A percentile compares a stretch with the other conserved stretches of the same genome.
These are phyloP conservation scores for Limnodromus scolopaceus DNA, from an alignment of 2,797 vertebrate genomes.

Conservation along the genomic window DNA sequence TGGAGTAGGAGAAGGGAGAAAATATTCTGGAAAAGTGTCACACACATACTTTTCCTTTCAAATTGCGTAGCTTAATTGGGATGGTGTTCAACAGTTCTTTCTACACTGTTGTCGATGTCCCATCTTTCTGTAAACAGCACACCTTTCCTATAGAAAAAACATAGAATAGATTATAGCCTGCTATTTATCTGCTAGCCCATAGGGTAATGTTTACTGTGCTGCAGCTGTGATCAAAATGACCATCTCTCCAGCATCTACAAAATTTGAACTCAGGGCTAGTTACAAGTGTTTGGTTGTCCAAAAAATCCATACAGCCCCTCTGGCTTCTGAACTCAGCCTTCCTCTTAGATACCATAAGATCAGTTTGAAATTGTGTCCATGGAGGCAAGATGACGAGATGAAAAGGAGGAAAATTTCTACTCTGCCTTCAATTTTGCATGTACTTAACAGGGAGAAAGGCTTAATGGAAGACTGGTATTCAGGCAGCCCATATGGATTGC, in stretches of 20 bases:
- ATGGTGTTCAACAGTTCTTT: not conserved
- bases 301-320: not conserved
- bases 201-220: conserved; percentile 8
- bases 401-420: not conserved
- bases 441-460: not conserved
- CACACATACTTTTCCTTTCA: not conserved
- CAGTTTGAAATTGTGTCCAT: not conserved
- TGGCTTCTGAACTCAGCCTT: conserved; percentile 8
- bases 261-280: conserved; percentile 30
- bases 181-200: not conserved
- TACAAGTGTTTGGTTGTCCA: not conserved
- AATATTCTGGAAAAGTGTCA: not conserved
- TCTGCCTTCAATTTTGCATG: not conserved
- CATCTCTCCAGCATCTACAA: conserved; percentile 22
- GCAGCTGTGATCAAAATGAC: conserved; percentile 26
- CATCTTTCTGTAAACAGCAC: not conserved
- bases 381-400: not conserved
- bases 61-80: not conserved
- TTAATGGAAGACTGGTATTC: not conserved
- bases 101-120: not conserved
- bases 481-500: not conserved
- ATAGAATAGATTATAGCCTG: not conserved
- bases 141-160: not conserved
- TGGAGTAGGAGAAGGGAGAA: not conserved
- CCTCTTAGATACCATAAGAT: not conserved